These are phyloP conservation scores for Prorops nasuta DNA, from an alignment of 1,140 invertebrate species.

Conservation along the genomic window DNA sequence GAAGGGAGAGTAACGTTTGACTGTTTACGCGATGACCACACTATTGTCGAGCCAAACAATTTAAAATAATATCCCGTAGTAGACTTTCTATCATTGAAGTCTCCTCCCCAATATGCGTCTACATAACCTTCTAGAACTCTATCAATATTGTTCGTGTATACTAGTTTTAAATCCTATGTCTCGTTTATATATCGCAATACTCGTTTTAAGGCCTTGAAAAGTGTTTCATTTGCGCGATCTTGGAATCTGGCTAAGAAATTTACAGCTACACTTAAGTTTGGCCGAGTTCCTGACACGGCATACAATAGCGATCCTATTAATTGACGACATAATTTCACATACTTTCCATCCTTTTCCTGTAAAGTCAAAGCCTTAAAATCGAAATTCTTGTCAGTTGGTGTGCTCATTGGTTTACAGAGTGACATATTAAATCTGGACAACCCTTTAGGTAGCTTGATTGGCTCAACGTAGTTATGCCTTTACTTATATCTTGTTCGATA, in stretches of 20 bases:
- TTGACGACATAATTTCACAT: neutral
- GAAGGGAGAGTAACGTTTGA: constrained; percentile 35
- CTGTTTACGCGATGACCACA: constrained; percentile 36
- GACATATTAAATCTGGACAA: constrained; percentile 27
- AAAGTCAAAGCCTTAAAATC: neutral
- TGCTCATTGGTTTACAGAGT: constrained; percentile 17
- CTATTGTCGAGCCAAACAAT: constrained; percentile 27
- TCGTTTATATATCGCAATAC: neutral
- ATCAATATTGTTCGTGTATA: neutral
- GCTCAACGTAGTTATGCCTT: constrained; percentile 17
- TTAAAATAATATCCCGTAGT: constrained; percentile 29
- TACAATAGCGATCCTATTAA: neutral
- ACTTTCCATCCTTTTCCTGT: neutral
- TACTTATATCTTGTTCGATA: constrained; percentile 26
- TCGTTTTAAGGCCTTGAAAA: neutral
- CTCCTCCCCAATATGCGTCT: constrained; percentile 33
- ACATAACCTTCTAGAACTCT: constrained; percentile 11
- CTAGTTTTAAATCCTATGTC: neutral
- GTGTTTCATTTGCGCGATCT: neutral
- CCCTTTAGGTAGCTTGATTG: constrained; percentile 25
- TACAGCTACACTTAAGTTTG: neutral
- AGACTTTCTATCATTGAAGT: constrained; percentile 23
- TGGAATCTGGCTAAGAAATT: neutral
- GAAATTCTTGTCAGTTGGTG: constrained; percentile 14
- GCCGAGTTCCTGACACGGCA: neutral